Conservation (phyloP, 2,113 vertebrate genomes). For the Todiramphus chloris region DNA sequence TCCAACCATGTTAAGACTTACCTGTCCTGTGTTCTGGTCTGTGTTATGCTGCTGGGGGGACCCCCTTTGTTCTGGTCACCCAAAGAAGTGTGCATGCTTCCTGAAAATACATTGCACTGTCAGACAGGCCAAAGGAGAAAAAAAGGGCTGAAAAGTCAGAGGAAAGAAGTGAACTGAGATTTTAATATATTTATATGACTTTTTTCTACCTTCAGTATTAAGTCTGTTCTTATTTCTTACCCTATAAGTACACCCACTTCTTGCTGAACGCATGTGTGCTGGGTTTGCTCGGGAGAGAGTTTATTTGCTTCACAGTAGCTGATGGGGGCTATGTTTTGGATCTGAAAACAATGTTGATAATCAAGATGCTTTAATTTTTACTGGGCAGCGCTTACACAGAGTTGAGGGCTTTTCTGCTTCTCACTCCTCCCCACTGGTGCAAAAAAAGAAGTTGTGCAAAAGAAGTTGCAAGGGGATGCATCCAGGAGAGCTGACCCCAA, state of each 20-base stretch:
- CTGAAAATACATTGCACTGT: background rate
- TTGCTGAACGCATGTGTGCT: background rate
- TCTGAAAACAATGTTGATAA: background rate
- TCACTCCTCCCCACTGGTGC: fast-evolving
- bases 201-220: background rate
- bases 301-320: background rate
- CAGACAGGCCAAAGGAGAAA: background rate
- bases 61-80: background rate
- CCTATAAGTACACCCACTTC: background rate
- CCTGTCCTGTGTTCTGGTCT: background rate
- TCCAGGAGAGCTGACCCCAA: background rate
- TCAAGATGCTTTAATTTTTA: background rate
- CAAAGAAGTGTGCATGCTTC: background rate
- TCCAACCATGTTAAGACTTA: background rate
- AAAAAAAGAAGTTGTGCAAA: background rate
- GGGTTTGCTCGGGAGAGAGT: background rate
- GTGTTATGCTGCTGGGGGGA: background rate
- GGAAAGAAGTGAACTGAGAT: background rate
- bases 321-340: background rate
- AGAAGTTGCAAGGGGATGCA: background rate
- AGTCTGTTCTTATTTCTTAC: background rate
- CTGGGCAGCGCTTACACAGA: background rate
- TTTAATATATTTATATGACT: background rate
- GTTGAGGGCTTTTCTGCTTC: background rate
- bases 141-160: background rate